Base-by-base conservation (phyloP, 2,888 invertebrate genomes). In the Platynereis dumerilii region DNA sequence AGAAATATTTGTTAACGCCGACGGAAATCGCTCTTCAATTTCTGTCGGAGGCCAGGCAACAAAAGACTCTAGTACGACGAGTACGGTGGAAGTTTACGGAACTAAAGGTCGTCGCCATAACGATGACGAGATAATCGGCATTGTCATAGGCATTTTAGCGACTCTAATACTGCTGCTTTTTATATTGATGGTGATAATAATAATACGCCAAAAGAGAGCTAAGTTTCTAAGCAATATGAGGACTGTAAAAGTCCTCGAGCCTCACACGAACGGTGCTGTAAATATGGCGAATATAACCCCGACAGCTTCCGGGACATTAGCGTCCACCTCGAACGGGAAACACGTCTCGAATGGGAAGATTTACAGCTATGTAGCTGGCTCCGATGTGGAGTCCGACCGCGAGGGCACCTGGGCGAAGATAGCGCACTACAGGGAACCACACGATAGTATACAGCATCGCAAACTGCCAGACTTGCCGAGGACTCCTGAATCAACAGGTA, bases 281-380 rank as follows among this genome's bases (percentile, higher is more conserved):
- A 61, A 61, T 26, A 53, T 61, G 12, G 54, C 26, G 22, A 29
- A 61, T 22, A 27, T 61, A 3, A 61, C 39, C 54, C 34, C 54
- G 24, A 61, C 52, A 17, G 48, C 60, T 22, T 52, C 52, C 5
- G 34, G 34, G 34, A 34, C 34, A 7, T 34, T 34, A 34, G 48
- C 48, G 20, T n/a, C 48, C 3, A 22, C 48, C n/a, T 54, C 53
- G 22, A 79, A 79, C 66, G 80, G 79, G 27, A 81, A 80, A 66
- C 34, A 34, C 34, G 66, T 80, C 56, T 78, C 80, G 68, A 84
- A 84, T 66, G 84, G 85, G 58, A 82, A 81, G 71, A 76, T 84
- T 74, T 85, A 85, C 74, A 84, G 83, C 68, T 80, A 81, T 69
- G 80, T 84, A 39, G 81, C 82, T 27, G 74, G 78, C 7, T 81